These are phyloP conservation scores for Ictalurus furcatus DNA, from an alignment of 2,113 vertebrate species.

Conservation along the genomic window DNA sequence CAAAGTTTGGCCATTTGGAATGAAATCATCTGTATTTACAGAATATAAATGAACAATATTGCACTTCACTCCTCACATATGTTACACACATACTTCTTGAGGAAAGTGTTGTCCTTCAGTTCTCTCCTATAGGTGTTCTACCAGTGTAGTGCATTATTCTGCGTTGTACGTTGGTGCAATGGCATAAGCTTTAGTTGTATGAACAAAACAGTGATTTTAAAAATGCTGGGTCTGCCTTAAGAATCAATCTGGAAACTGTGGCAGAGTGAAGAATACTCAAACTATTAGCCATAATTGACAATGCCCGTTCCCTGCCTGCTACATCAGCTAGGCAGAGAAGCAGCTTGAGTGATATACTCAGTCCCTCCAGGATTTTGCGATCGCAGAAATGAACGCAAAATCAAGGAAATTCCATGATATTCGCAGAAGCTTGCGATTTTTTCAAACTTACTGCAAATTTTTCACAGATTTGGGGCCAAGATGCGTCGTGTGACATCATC, in stretches of 20 bases:
- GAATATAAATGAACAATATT: background rate
- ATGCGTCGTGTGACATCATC: no score
- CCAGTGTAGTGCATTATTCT: background rate
- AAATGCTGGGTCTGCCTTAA: background rate
- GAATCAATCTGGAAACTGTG: background rate
- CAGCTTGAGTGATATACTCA: background rate
- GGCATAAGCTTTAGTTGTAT: background rate
- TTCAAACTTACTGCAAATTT: no score
- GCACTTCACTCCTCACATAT: background rate
- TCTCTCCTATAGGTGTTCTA: background rate
- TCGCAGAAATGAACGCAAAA: no score
- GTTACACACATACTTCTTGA: background rate
- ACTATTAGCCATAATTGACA: background rate
- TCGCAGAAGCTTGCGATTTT: no score
- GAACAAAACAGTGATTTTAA: background rate
- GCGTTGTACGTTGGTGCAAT: background rate
- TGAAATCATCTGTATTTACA: background rate
- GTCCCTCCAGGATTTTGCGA: no score
- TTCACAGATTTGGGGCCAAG: no score
- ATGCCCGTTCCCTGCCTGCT: no score
- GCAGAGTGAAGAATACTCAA: background rate
- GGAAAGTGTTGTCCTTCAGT: background rate
- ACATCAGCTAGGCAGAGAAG: background rate
- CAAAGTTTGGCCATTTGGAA: background rate
- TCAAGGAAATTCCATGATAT: no score